Evolutionary conservation across 53 echinoderm and acorn worm genomes (phyloP).

Genomic region (Paracentrotus lividus): DNA sequence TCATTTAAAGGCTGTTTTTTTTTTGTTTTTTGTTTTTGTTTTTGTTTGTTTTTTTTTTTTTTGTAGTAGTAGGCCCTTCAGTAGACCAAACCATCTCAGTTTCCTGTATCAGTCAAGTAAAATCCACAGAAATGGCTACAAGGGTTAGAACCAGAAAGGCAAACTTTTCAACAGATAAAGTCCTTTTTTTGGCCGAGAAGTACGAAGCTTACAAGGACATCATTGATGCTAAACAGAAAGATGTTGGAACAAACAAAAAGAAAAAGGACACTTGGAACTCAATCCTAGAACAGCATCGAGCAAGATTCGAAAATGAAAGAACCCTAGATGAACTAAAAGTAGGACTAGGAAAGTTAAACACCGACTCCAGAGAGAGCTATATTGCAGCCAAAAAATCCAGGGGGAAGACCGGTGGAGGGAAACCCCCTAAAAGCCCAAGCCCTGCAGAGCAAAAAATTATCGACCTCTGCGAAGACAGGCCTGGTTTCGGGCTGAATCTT

Average conservation of each 20-base stretch:
- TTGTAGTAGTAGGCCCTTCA: too few relatives aligned
- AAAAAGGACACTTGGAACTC: background rate
- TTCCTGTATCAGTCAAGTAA: too few relatives aligned
- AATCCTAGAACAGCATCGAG: background rate
- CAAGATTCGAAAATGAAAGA: background rate
- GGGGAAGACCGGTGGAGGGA: background rate
- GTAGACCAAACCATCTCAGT: too few relatives aligned
- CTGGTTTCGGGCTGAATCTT: too few relatives aligned
- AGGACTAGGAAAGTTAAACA: background rate
- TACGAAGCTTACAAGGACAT: background rate
- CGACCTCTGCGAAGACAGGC: too few relatives aligned
- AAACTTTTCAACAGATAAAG: background rate
- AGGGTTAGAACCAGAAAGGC: slow-evolving; percentile 26
- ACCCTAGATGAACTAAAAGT: background rate
- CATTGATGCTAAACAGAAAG: background rate
- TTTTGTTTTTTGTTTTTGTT: too few relatives aligned
- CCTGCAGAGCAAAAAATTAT: background rate
- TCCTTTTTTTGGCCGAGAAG: background rate
- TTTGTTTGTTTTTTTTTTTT: too few relatives aligned
- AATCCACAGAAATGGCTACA: too few relatives aligned
- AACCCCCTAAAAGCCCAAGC: background rate
- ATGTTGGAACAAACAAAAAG: background rate
- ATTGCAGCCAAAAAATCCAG: background rate
- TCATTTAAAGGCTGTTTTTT: too few relatives aligned
- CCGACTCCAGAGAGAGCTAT: background rate